Evolutionary conservation across 2,888 invertebrate species (phyloP), one percentile per base, ranked within the genome.

Genomic region (Microplitis manilae): DNA sequence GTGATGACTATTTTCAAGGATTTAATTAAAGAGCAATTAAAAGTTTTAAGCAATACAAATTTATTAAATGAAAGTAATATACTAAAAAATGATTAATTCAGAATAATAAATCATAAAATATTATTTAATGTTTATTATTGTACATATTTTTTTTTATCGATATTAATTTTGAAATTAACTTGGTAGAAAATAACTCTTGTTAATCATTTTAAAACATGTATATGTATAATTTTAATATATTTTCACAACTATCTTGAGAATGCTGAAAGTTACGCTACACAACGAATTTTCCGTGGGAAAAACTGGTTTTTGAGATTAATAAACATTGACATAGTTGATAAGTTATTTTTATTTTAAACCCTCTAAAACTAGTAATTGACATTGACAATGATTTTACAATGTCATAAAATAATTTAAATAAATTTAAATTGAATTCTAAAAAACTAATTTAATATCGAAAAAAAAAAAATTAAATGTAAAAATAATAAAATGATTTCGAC

Each of bases 1-100:
- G 20, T 64, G 64, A 65, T 64, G 64, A 65, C 62, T 62, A 64
- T 73, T 73, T 73, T 64, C 73, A 73, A 41, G 73, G 65, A 73
- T 73, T 73, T 65, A 73, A 62, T 73, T 73, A 73, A 73, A 39
- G 73, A n/a, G 74, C 71, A 65, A 76, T 76, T 79, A 70, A 79
- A 79, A 77, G 73, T 78, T 78, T 73, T 59, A 75, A 69, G 78
- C 79, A 76, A 77, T 79, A 81, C 79, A 79, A 77, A 79, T 78
- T 75, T 79, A 77, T 78, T 81, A 79, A 79, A 78, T 75, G 78
- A 81, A 81, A 79, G 74, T 80, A 80, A 79, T 80, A 80, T 77
- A 62, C 73, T 62, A 20, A 30, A 20, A 59, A 67, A 68, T 30
- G 60, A 39, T 50, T 60, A 64, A 40, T 73, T 15, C 20, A 20